Evolutionary conservation across 1,140 invertebrate genomes (phyloP).

Genomic region (Diachasmimorpha longicaudata): DNA sequence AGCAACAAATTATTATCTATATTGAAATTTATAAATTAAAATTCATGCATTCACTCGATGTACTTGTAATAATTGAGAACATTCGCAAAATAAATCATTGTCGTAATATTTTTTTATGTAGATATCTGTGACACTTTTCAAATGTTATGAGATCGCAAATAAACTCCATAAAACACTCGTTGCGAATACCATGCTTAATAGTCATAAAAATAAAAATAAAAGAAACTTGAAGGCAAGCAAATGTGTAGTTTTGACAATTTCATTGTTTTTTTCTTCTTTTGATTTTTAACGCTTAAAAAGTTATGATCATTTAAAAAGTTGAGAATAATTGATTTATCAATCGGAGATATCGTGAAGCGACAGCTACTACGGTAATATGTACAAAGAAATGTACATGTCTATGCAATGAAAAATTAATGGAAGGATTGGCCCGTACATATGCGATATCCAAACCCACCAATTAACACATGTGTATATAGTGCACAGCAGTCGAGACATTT

Average conservation of each 20-base stretch:
- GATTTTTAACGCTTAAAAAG: not conserved
- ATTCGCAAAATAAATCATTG: not conserved
- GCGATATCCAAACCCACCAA: conserved; percentile 5
- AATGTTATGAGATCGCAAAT: not conserved
- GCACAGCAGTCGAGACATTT: conserved; percentile 56
- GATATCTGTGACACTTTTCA: too few species aligned
- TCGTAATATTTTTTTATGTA: too few species aligned
- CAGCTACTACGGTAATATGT: conserved; percentile 14
- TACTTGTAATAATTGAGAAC: not conserved
- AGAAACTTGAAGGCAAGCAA: conserved; percentile 1
- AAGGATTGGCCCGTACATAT: conserved; percentile 9
- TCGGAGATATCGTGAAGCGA: not conserved
- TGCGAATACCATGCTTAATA: conserved; percentile 58
- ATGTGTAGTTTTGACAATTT: not conserved
- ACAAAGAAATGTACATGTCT: not conserved
- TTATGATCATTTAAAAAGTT: conserved; percentile 33
- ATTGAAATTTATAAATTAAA: not conserved
- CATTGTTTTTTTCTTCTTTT: too few species aligned
- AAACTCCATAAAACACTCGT: conserved; percentile 36
- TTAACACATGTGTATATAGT: not conserved
- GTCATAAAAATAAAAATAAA: conserved; percentile 52
- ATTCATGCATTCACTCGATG: conserved; percentile 22
- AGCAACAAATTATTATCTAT: conserved; percentile 1
- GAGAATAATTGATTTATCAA: conserved; percentile 37
- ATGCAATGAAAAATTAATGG: not conserved